Evolutionary conservation across 1,140 invertebrate genomes (phyloP).

Genomic region (Drosophila bocki): DNA sequence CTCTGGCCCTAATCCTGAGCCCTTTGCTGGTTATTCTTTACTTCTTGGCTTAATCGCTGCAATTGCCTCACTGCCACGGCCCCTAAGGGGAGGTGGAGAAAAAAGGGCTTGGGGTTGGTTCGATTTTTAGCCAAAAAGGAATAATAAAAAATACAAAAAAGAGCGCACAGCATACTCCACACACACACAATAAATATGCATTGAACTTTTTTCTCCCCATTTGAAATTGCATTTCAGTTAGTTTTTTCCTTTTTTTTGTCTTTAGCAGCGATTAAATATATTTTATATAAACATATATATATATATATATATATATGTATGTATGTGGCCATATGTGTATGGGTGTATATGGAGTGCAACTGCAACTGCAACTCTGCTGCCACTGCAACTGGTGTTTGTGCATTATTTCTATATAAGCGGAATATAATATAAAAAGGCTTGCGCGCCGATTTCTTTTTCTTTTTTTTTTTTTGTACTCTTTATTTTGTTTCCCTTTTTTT

Average conservation of each 20-base stretch:
- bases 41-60: neutral
- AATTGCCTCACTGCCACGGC: slow-evolving; percentile 11
- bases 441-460: slow-evolving; percentile 37
- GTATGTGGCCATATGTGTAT: neutral
- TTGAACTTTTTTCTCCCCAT: slow-evolving; percentile 46
- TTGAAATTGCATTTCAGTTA: slow-evolving; percentile 49
- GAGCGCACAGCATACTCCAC: neutral
- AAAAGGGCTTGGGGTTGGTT: slow-evolving; percentile 13
- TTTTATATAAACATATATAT: slow-evolving; percentile 32
- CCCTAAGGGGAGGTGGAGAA: neutral
- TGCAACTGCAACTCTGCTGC: slow-evolving; percentile 26
- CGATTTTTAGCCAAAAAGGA: slow-evolving; percentile 57
- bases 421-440: slow-evolving; percentile 62
- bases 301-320: slow-evolving; percentile 7
- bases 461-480: slow-evolving; percentile 1
- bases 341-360: slow-evolving; percentile 1
- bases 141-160: slow-evolving; percentile 41
- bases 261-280: slow-evolving; percentile 10
- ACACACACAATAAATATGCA: slow-evolving; percentile 41
- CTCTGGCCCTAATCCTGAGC: neutral
- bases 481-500: neutral
- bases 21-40: neutral
- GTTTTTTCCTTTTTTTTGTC: slow-evolving; percentile 23
- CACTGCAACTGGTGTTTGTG: slow-evolving; percentile 78
- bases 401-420: slow-evolving; percentile 65